Evolutionary conservation across 2,113 vertebrate species (phyloP), one percentile per base, ranked within the genome.

Genomic region (Eulacestoma nigropectus): DNA sequence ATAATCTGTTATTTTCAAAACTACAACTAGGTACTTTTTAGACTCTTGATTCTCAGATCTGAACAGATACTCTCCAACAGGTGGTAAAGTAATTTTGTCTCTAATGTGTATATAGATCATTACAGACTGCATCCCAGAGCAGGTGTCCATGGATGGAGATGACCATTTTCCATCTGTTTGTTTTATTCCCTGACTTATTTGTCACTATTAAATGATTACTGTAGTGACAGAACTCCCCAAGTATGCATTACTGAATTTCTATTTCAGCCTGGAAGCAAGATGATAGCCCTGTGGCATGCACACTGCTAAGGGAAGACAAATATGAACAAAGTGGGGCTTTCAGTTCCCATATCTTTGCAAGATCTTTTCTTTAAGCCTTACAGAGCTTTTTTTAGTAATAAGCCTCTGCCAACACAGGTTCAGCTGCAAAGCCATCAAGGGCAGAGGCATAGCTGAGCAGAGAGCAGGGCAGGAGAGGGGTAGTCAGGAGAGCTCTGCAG

Each of bases 181-280:
- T 89, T 96, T 90, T 93, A 96, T 97, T 97, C 95, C 53, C 82
- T 94, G 92, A 50, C 87, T 95, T 96, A 95, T 96, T 97, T 93
- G 93, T 89, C 87, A 73, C 91, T 93, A 83, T 84, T 80, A 87
- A 94, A 77, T 97, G 81, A 93, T 97, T 88, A 84, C 92, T 89
- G 95, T 62, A 44, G 73, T 97, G 97, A 97, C 96, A 96, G 97
- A 98, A 70, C 75, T 91, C 69, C 84, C 86, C 95, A 97, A 96
- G 84, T 91, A 97, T 97, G 96, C 93, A 94, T 94, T 96, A 91
- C 88, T 95, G 85, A 87, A 94, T 97, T 97, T 97, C 96, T 97
- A 91, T 97, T 98, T 97, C 89, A 87, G 93, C 92, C 63, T 41
- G 37, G n/a, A 88, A 90, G 89, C 65, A 87, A 97, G 92, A 94